Evolutionary conservation across 92 coral and sea anemone species (phyloP), one percentile per base, ranked within the genome.

Genomic region (Umimayanthus kanabou): DNA sequence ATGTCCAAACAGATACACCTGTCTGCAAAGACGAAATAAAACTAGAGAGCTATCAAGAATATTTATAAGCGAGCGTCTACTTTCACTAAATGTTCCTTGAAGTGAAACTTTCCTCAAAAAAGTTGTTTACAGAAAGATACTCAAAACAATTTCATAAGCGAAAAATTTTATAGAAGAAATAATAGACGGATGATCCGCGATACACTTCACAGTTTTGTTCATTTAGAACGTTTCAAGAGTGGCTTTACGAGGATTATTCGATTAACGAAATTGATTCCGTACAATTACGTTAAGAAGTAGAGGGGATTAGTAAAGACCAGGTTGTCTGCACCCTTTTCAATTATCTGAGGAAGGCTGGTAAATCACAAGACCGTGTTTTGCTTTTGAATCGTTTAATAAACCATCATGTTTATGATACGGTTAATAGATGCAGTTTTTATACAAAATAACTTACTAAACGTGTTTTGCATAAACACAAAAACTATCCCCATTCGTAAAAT

Each of bases 241-340:
- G 22, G 43, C 23, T 20, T 73, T 33, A 14, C 3, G 43, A 3
- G 78, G 78, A 73, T 33, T 73, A 73, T 73, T 73, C 78, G 79
- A 75, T 39, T 75, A 75, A 37, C 45, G 79, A 75, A 39, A 75
- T 5, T 3, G 65, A 15, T 57, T 57, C 65, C 6, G 23, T 66
- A 77, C 64, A 64, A 49, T 82, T 89, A 64, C 65, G 84, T 89
- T 5, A 84, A 7, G 6, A 26, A 2, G 22, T 18, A 18, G 69
- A 61, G 4, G 26, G n/a, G 69, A 61, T 61, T 61, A 61, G 4
- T 20, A 23, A 6, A 61, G 8, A 16, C 69, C 69, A 61, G 25
- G 26, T 9, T 61, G 69, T 61, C 69, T 20, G 22, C 69, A 61
- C n/a, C 22, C 69, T 18, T 61, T 23, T 53, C 58, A 53, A 53